Evolutionary conservation across 2,797 vertebrate species (phyloP).

Genomic region (Mareca strepera): DNA sequence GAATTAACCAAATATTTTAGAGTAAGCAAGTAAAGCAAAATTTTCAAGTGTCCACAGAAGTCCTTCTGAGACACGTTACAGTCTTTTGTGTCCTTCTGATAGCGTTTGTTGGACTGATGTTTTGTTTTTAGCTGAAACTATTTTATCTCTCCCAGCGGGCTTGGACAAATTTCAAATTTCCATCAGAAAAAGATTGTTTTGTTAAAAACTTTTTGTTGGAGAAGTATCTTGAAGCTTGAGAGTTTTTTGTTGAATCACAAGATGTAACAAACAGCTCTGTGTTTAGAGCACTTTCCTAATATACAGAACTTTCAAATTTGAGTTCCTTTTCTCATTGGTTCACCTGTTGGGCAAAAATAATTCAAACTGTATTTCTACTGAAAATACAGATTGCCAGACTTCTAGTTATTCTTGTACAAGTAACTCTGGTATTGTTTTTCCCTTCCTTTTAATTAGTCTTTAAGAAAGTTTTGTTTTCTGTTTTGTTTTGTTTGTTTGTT

Average conservation of each 20-base stretch:
- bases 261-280: not conserved
- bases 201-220: not conserved
- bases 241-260: not conserved
- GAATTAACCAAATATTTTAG: not conserved
- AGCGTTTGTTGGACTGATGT: not conserved
- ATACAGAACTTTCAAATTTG: not conserved
- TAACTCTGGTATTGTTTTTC: not conserved
- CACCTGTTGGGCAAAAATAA: not conserved
- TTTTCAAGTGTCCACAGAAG: not conserved
- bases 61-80: not conserved
- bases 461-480: not conserved
- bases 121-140: not conserved
- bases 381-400: not conserved
- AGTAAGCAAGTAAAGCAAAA: not conserved
- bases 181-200: not conserved
- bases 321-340: not conserved
- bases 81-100: not conserved
- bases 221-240: not conserved
- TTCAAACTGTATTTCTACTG: not conserved
- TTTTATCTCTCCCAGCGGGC: not conserved
- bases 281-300: fast-evolving
- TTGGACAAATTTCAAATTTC: not conserved
- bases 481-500: not conserved
- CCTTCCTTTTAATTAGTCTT: not conserved
- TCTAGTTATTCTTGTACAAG: not conserved